Evolutionary conservation across 1,140 invertebrate genomes (phyloP), one percentile per base, ranked within the genome.

Genomic region (Zaprionus davidi): DNA sequence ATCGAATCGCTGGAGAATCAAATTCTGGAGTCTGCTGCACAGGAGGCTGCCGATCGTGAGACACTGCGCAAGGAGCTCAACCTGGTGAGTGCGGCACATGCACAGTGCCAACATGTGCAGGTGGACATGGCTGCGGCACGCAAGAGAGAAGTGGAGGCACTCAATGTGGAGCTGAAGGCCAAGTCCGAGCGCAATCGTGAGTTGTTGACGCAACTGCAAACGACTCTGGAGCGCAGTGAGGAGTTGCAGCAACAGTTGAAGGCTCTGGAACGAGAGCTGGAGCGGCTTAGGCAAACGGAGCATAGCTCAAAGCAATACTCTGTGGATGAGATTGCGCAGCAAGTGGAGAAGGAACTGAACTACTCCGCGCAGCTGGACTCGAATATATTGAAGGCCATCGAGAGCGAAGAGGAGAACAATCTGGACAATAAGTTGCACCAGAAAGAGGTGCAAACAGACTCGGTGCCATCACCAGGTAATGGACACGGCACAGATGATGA

Each of bases 271-370:
- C 46, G 76, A 5, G 91, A 92, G 15, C 38, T 92, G 36, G 91
- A 92, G 49, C 78, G 85, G 5, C 31, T 92, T 1, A 81, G 74
- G 60, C 80, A 81, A 17, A 81, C 76, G 17, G 91, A 92, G 6
- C 71, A 91, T 3, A 78, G 86, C 70, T 90, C 93, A 0, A 86
- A 91, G 76, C 88, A 79, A 31, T 86, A 90, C 36, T 93, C 94
- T 1, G 93, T 95, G 3, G 94, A 95, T 57, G 95, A 95, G 57
- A 94, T 95, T 66, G 92, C 93, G 2, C 93, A 93, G 58, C 92
- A 94, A 78, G 93, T 95, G 3, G 94, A 95, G 34, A 93, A 94
- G 59, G 94, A 95, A 76, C 70, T 95, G 0, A 94, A 95, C 82
- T 93, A 94, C 55, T 95, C 95, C 0, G 94, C 93, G 0, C 93